Conservation (phyloP, 92 coral and sea anemone genomes). For the Phenganax marumi region DNA sequence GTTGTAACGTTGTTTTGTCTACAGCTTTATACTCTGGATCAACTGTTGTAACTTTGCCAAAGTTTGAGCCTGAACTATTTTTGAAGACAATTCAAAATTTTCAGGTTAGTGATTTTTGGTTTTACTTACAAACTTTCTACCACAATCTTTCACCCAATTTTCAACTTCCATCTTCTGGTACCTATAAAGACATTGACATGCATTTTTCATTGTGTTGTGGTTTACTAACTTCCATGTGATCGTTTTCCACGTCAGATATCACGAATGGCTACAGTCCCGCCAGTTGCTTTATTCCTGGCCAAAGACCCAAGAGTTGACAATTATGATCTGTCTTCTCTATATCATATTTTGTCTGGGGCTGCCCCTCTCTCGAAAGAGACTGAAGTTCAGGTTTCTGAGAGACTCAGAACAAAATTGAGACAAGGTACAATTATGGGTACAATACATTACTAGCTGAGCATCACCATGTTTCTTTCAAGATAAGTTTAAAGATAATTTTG, state of each 20-base stretch:
- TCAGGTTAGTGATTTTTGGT: conserved; percentile 63
- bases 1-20: conserved; percentile 55
- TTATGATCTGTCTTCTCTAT: conserved; percentile 60
- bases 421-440: conserved; percentile 69
- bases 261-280: conserved; percentile 64
- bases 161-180: no score
- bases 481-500: no score
- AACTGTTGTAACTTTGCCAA: conserved; percentile 66
- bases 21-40: conserved; percentile 61
- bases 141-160: background rate
- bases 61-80: conserved; percentile 67
- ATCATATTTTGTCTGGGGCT: conserved; percentile 55
- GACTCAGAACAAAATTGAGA: conserved; percentile 47
- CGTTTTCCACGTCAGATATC: conserved; percentile 55
- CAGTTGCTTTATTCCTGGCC: conserved; percentile 63
- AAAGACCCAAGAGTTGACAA: conserved; percentile 69
- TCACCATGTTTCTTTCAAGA: no score
- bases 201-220: no score
- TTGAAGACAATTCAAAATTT: conserved; percentile 68
- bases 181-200: no score
- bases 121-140: background rate
- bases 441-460: no score
- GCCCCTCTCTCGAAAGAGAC: conserved; percentile 70
- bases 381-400: conserved; percentile 52
- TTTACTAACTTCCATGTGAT: background rate